phyloP scores from a whole-genome alignment of 2,888 invertebrate genomes.

The Flexamia atlantica region DNA sequence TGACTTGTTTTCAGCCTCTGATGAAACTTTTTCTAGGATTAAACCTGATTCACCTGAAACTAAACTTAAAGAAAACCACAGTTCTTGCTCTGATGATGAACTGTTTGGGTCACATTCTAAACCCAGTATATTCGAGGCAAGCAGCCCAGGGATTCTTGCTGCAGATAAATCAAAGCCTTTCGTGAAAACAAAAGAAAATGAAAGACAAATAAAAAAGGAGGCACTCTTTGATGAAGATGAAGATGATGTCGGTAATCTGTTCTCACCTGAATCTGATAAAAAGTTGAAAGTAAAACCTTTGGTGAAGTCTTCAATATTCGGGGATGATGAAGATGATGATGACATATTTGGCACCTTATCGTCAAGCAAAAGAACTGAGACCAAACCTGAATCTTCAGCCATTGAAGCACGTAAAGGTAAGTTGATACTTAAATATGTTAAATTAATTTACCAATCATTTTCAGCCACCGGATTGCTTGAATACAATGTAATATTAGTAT shows the following conservation, averaged over 20 bases:
- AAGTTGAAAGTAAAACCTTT: constrained; percentile 11
- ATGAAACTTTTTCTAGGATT: not conserved
- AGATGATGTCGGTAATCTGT: not conserved
- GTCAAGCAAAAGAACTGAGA: constrained; percentile 4
- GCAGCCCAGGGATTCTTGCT: not conserved
- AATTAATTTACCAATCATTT: no score
- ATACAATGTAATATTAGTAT: no score
- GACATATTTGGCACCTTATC: constrained; percentile 41
- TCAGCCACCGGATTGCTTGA: no score
- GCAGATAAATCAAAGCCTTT: not conserved
- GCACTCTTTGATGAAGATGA: constrained; percentile 33
- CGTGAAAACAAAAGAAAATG: constrained; percentile 3
- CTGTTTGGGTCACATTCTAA: not conserved
- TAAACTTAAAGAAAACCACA: not conserved
- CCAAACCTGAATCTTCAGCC: not conserved
- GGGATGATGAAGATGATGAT: constrained; percentile 56
- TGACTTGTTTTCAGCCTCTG: not conserved
- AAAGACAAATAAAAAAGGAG: not conserved
- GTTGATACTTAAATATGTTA: not conserved
- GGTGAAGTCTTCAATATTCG: constrained; percentile 31
- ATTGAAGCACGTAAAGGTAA: constrained; percentile 2
- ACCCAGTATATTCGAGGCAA: not conserved
- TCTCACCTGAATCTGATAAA: not conserved
- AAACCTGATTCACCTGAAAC: not conserved
- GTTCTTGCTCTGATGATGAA: not conserved